A percentile compares a stretch with the other conserved stretches of the same genome.
These are phyloP conservation scores for Microcebus griseorufus DNA, from an alignment of 2,113 vertebrate species.

Conservation along the genomic window DNA sequence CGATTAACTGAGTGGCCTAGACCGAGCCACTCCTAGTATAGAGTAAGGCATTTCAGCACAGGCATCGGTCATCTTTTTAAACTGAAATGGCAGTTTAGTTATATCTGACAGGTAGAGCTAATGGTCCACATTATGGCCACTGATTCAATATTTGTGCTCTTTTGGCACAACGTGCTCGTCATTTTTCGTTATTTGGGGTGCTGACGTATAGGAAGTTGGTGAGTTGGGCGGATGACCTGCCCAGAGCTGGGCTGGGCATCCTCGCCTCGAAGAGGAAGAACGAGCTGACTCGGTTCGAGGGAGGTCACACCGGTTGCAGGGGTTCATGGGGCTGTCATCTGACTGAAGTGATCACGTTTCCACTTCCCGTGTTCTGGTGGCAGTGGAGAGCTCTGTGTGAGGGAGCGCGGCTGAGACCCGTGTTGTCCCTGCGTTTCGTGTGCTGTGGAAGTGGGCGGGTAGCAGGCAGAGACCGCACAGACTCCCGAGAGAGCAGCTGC, in stretches of 20 bases:
- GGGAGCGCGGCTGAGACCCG: accelerated
- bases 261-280: neutral
- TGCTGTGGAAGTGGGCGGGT: neutral
- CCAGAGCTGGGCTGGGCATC: neutral
- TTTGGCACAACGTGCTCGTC: neutral
- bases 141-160: neutral
- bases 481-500: too few species aligned
- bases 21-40: accelerated
- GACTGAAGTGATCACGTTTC: neutral
- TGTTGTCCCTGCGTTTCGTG: neutral
- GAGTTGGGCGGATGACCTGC: accelerated
- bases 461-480: too few species aligned
- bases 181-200: neutral
- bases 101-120: neutral
- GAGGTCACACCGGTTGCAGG: accelerated
- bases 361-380: too few species aligned
- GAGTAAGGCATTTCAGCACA: neutral
- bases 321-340: neutral
- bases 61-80: accelerated
- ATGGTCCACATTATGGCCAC: too few species aligned
- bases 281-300: neutral
- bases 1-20: neutral
- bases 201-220: accelerated
- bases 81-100: neutral
- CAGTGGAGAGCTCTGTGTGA: accelerated